phyloP scores from a whole-genome alignment of 2,113 vertebrate species.

The Prunella himalayana region DNA sequence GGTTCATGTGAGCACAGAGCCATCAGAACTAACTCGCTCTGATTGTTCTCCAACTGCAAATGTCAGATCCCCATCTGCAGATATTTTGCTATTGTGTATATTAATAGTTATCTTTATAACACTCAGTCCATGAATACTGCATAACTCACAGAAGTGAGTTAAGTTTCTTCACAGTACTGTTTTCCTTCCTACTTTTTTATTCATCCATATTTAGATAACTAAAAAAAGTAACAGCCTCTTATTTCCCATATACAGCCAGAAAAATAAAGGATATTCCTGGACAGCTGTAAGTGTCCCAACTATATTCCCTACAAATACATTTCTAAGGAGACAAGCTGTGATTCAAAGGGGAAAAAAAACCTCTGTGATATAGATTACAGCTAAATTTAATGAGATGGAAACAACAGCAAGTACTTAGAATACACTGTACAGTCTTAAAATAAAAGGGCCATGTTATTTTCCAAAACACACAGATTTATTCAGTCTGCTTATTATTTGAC shows the following conservation, averaged over 20 bases:
- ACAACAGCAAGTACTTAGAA: neutral
- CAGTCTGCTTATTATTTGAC: neutral
- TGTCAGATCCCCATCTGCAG: neutral
- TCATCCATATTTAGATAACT: neutral
- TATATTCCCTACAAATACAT: neutral
- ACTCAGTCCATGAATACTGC: neutral
- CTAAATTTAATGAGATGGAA: neutral
- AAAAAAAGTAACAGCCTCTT: neutral
- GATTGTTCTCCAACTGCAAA: neutral
- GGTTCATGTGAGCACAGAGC: neutral
- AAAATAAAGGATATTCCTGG: neutral
- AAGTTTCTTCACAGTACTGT: neutral
- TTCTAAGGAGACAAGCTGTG: neutral
- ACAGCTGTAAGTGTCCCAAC: neutral
- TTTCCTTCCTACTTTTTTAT: neutral
- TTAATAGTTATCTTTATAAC: neutral
- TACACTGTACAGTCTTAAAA: neutral
- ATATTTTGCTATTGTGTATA: neutral
- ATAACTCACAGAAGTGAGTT: neutral
- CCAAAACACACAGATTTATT: neutral
- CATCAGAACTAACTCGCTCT: neutral
- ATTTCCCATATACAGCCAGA: neutral
- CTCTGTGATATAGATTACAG: neutral
- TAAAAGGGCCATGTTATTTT: neutral
- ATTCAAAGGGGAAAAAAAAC: neutral